Base-by-base conservation (phyloP, 2,113 vertebrate genomes). In the Grus americana region DNA sequence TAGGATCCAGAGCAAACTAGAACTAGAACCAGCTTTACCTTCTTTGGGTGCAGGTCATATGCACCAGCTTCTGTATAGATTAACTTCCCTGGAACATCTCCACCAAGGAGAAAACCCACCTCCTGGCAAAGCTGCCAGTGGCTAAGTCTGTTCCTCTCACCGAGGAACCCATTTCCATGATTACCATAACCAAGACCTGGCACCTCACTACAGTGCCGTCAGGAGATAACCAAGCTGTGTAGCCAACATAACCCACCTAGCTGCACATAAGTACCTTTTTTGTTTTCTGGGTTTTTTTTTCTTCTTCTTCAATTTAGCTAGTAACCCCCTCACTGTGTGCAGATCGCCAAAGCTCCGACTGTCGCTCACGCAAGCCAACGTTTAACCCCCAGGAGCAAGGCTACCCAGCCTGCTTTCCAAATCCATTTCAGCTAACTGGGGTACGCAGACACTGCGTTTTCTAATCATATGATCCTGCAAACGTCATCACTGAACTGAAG, bases 321-420 rank as follows among this genome's bases (percentile, higher is more conserved):
- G 40, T 40, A 71, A 75, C 13, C 10, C 40, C 18, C 46, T 70
- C n/a, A 5, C 8, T 40, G 34, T 5, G 5, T 46, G 62, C 62
- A 47, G 44, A 20, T 32, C 10, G 0, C 49, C 54, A 57, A 57
- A 49, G n/a, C 63, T 79, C 76, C 0, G 0, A 21, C 29, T 9
- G 7, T 36, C 6, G 12, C 61, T 78, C 46, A 40, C 5, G 0
- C 19, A 17, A 74, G 55, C 63, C 34, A 30, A 34, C 0, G 0
- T n/a, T 34, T 34, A 61, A 59, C 26, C 32, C 32, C 36, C 1
- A 3, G 44, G 21, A 92, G 47, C 49, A 66, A 61, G 50, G 47
- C 44, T 40, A 40, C 63, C 67, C 61, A 62, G 32, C 18, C 63
- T 34, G 59, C 54, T n/a, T 61, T 42, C 66, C 55, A 61, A 67